Evolutionary conservation across 1,140 invertebrate genomes (phyloP), one percentile per base, ranked within the genome.

Genomic region (Harlomillsia oculata): DNA sequence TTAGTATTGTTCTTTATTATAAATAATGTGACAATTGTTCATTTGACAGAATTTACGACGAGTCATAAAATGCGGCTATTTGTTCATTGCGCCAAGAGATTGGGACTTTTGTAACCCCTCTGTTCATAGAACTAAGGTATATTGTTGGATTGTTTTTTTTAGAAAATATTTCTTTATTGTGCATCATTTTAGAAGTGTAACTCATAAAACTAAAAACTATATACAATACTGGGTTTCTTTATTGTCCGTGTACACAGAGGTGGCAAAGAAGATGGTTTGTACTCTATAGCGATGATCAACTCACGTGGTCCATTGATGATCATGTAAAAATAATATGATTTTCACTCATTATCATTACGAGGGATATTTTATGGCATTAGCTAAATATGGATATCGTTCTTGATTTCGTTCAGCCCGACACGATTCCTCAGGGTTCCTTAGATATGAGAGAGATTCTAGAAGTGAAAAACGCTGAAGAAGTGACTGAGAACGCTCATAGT

Each of bases 231-330:
- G 8, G n/a, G 18, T 29, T 29, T 39, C 23, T 41, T 13, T 57
- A 2, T n/a, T 45, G 20, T 14, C 26, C 43, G 9, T 44, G 13
- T 50, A 6, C 40, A 37, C 41, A 63, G 61, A 44, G 61, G 53
- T 63, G 61, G 61, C 61, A 63, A 45, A 43, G 61, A 40, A 44
- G 61, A 23, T 63, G 56, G 56, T 63, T 63, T 43, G 61, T 63
- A 18, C 39, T 63, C 1, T 63, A 53, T 34, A 53, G 32, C 32
- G 61, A 63, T 54, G 61, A 53, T 16, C 44, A 63, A 44, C 49
- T 63, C 11, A 63, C 56, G 16, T 63, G 61, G 59, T 56, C 53
- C 16, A 41, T 61, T n/a, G 53, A 56, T 36, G 53, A 61, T 30
- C 53, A 61, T 28, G 53, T 56, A 51, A 48, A 20, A 32, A 28